Percentiles rank a stretch among this genome's conserved stretches.
Conservation (phyloP, 2,888 invertebrate genomes). For the Bombylius discolor region DNA sequence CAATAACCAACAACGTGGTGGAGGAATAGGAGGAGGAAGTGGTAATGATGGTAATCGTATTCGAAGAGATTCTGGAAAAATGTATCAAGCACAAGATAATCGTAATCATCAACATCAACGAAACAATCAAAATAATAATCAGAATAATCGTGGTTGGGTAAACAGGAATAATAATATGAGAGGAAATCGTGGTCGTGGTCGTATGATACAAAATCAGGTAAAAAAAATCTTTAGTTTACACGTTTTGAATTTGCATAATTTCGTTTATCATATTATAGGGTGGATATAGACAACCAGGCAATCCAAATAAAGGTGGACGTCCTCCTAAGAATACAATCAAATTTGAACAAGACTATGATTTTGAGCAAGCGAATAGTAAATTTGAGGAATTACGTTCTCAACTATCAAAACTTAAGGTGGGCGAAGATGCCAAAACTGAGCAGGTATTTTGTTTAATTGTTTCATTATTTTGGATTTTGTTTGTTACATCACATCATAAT, state of each 20-base stretch:
- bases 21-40: constrained; percentile 11
- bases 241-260: not conserved
- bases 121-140: constrained; percentile 28
- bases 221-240: not conserved
- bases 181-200: constrained; percentile 34
- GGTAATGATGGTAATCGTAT: constrained; percentile 22
- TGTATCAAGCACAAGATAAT: constrained; percentile 25
- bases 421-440: constrained; percentile 43
- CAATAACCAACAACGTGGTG: constrained; percentile 19
- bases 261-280: constrained; percentile 8
- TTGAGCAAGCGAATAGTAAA: constrained; percentile 95
- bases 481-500: not conserved
- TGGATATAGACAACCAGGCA: constrained; percentile 38
- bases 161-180: constrained; percentile 30
- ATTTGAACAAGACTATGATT: constrained; percentile 95
- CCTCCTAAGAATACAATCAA: constrained; percentile 59
- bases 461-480: not conserved
- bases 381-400: constrained; percentile 85
- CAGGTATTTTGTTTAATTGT: constrained; percentile 29
- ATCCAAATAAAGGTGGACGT: constrained; percentile 39
- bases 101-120: constrained; percentile 29
- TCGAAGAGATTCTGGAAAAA: constrained; percentile 34
- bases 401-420: constrained; percentile 70
- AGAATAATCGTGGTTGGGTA: constrained; percentile 32
- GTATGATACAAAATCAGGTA: constrained; percentile 31